Evolutionary conservation across 2,113 vertebrate species (phyloP), one percentile per base, ranked within the genome.

Genomic region (Cygnus buccinator): DNA sequence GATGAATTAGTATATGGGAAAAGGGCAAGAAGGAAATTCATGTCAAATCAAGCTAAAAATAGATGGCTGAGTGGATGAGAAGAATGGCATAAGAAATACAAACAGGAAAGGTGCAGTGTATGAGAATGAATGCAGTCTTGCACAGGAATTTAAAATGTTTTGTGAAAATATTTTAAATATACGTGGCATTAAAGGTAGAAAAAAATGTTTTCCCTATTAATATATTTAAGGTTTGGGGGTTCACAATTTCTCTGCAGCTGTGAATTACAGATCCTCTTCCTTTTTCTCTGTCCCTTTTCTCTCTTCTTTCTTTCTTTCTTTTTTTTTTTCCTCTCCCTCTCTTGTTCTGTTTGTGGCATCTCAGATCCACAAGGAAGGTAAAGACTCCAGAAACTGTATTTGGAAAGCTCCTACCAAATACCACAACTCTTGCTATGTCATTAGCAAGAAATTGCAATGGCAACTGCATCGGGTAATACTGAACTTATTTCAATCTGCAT

Each of bases 1-100:
- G 91, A 94, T 96, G 93, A 94, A 41, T 58, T 94, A 95, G 37
- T 90, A 72, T 87, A 79, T 96, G 83, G 23, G 18, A 94, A 96
- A 92, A 93, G 67, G 39, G 33, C 78, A 92, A 44, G 66, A 87
- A 94, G 75, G 29, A 94, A 84, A 55, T 94, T 84, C 71, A n/a
- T 90, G 92, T 87, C 63, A 76, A 87, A 63, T 54, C 43, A 79
- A 93, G 73, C 86, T 94, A 85, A 95, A 91, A 95, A 72, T 82
- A 95, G 79, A 46, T 77, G 75, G 57, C 55, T 61, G 55, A 63
- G 54, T 94, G 66, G 57, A 91, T 93, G 67, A 67, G 75, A 43
- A 96, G 52, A 70, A 75, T 59, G 58, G 23, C 20, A 10, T 75
- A 68, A 90, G 41, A 84, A 88, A 87, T 63, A 43, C 37, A 85